Evolutionary conservation across 2,888 invertebrate genomes (phyloP).

Genomic region (Listrodromus nycthemerus): DNA sequence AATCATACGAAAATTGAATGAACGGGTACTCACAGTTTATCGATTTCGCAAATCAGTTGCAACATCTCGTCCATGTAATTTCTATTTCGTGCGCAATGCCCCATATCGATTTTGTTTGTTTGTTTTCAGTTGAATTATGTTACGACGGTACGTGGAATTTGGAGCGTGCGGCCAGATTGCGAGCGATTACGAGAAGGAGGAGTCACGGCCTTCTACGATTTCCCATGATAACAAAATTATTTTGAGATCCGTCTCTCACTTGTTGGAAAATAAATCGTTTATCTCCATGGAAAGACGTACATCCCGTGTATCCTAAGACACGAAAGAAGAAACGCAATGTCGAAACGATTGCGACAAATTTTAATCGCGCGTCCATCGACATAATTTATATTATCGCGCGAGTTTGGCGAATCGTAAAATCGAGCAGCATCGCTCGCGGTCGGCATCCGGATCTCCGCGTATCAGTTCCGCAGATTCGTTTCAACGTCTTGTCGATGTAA

Average conservation of each 20-base stretch:
- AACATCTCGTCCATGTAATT: slow-evolving; percentile 76
- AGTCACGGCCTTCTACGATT: slow-evolving; percentile 28
- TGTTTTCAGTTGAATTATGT: background rate
- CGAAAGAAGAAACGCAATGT: too few relatives aligned
- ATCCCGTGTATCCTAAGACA: too few relatives aligned
- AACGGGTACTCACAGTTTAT: slow-evolving; percentile 70
- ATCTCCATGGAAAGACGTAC: too few relatives aligned
- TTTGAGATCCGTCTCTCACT: slow-evolving; percentile 28
- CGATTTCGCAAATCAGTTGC: slow-evolving; percentile 72
- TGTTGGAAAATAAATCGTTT: slow-evolving; percentile 25
- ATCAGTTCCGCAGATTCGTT: too few relatives aligned
- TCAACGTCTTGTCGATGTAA: too few relatives aligned
- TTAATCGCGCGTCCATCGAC: too few relatives aligned
- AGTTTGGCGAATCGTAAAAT: too few relatives aligned
- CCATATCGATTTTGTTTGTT: slow-evolving; percentile 67
- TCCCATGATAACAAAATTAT: background rate
- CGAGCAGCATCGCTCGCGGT: too few relatives aligned
- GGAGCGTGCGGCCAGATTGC: background rate
- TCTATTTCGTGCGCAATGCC: slow-evolving; percentile 50
- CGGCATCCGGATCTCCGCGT: too few relatives aligned
- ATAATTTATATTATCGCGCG: too few relatives aligned
- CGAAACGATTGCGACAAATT: too few relatives aligned
- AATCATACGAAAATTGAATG: background rate
- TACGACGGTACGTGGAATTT: slow-evolving; percentile 47
- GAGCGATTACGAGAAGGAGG: background rate